These are phyloP conservation scores for Drosophila aff. DNA, from an alignment of 1,140 invertebrate species.

Conservation along the genomic window DNA sequence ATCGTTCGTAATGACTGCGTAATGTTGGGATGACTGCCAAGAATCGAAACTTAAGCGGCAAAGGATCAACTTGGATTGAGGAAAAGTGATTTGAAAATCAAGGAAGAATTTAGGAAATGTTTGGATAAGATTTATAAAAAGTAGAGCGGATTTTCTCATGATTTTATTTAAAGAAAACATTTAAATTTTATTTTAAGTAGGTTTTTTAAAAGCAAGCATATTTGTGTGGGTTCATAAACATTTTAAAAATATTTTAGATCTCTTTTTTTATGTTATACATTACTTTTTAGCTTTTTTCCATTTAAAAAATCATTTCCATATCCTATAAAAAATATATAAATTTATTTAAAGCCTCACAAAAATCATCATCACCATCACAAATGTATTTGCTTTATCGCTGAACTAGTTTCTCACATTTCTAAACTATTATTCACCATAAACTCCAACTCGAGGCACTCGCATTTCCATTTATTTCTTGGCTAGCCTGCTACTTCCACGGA, in stretches of 20 bases:
- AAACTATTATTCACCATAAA: constrained; percentile 7
- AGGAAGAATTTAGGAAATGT: neutral
- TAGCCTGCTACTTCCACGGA: constrained; percentile 61
- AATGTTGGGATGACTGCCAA: constrained; percentile 28
- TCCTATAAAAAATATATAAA: too few species aligned
- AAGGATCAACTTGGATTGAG: constrained; percentile 18
- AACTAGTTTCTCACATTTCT: constrained; percentile 5
- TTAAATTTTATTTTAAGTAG: too few species aligned
- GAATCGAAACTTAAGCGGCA: constrained; percentile 9
- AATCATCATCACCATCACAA: neutral
- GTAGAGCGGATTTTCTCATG: neutral
- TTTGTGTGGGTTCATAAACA: neutral
- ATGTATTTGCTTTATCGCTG: constrained; percentile 7
- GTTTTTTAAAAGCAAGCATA: neutral
- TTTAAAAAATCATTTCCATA: too few species aligned
- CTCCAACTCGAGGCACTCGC: constrained; percentile 7
- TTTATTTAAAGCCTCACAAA: neutral
- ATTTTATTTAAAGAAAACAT: too few species aligned
- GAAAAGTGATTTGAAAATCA: constrained; percentile 8
- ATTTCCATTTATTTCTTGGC: constrained; percentile 49
- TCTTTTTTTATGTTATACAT: too few species aligned
- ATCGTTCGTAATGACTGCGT: constrained; percentile 28
- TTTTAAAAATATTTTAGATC: too few species aligned
- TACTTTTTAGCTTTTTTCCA: too few species aligned
- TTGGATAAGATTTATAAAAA: neutral